Evolutionary conservation across 1,140 invertebrate genomes (phyloP).

Genomic region (Zaprionus camerounensis): DNA sequence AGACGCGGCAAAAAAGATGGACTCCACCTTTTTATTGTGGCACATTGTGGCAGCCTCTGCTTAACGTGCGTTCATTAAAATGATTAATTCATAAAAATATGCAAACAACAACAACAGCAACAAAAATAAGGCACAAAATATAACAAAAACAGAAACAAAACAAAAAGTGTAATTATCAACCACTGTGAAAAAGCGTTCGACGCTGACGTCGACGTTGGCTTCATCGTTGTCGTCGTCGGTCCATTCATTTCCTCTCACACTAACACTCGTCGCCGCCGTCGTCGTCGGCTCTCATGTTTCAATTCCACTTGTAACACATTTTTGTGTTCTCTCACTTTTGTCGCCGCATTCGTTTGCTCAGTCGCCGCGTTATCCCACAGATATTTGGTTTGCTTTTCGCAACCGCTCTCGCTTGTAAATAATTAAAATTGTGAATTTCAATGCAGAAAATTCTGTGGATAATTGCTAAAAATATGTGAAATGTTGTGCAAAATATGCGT

Average conservation of each 20-base stretch:
- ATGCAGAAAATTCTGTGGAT: conserved; percentile 29
- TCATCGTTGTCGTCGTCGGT: conserved; percentile 34
- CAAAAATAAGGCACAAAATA: conserved; percentile 10
- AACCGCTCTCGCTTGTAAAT: conserved; percentile 51
- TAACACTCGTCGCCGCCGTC: background rate
- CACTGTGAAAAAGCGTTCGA: conserved; percentile 59
- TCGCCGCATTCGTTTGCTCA: conserved; percentile 36
- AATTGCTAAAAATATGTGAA: conserved; percentile 40
- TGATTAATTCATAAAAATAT: conserved; percentile 67
- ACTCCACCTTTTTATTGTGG: conserved; percentile 47
- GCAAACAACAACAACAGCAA: conserved; percentile 24
- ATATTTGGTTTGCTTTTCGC: conserved; percentile 62
- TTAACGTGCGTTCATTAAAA: conserved; percentile 73
- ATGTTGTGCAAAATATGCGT: conserved; percentile 26
- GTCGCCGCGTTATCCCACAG: conserved; percentile 66
- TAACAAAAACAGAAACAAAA: conserved; percentile 32
- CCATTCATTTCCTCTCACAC: conserved; percentile 48
- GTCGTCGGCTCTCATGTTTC: conserved; percentile 51
- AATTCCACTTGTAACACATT: conserved; percentile 68
- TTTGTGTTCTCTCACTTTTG: conserved; percentile 42
- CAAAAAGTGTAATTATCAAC: conserved; percentile 68
- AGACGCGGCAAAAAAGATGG: conserved; percentile 37
- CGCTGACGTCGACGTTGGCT: conserved; percentile 12
- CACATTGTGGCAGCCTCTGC: conserved; percentile 21
- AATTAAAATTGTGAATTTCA: conserved; percentile 50